Percentiles rank a stretch among this genome's conserved stretches.
These are phyloP conservation scores for Pelvicachromis taeniatus DNA, from an alignment of 2,113 vertebrate species.

Conservation along the genomic window DNA sequence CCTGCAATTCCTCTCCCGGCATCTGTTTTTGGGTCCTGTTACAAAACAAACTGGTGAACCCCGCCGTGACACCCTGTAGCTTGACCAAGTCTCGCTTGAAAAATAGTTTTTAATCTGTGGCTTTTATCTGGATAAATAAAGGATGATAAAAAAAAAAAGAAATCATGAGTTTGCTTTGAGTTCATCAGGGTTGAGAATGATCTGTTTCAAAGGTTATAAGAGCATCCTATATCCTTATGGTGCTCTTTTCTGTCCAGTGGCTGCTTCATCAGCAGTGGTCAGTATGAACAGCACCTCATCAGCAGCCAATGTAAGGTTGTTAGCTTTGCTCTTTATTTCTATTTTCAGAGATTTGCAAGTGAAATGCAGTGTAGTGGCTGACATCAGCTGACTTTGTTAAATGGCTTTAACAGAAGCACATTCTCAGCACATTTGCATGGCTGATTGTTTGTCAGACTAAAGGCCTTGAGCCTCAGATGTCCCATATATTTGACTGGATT, in stretches of 20 bases:
- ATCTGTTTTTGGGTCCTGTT: too few relatives aligned
- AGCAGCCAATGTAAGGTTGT: not conserved
- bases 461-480: not conserved
- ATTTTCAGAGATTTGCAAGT: conserved; percentile 3
- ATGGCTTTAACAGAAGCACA: not conserved
- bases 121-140: not conserved
- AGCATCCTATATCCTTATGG: not conserved
- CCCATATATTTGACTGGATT: not conserved
- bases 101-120: not conserved
- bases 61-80: not conserved
- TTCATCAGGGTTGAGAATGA: not conserved
- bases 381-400: conserved; percentile 5
- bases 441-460: not conserved
- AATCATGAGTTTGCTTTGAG: not conserved
- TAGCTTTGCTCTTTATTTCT: not conserved
- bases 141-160: not conserved
- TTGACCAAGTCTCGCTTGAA: not conserved
- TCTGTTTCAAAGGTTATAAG: not conserved
- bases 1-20: too few relatives aligned
- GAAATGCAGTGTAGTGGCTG: not conserved
- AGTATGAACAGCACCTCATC: not conserved
- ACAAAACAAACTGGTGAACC: too few relatives aligned
- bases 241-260: not conserved
- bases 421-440: not conserved
- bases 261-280: not conserved